Evolutionary conservation across 2,888 invertebrate genomes (phyloP).

Genomic region (Mamestra brassicae): DNA sequence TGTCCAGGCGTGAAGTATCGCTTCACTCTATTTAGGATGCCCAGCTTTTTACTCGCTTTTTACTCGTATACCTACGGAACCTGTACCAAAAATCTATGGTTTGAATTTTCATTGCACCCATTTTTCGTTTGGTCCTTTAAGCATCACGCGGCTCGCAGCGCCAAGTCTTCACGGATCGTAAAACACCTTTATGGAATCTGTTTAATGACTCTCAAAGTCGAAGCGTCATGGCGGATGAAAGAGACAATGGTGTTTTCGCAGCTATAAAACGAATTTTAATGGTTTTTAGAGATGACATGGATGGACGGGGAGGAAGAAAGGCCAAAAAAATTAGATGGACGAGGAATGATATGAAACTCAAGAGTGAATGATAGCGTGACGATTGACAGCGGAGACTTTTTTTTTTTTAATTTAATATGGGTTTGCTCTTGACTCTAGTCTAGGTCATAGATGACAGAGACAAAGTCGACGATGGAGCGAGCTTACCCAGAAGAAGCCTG

Average conservation of each 20-base stretch:
- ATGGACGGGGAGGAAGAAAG: not conserved
- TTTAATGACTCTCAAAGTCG: constrained; percentile 47
- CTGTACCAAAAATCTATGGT: not conserved
- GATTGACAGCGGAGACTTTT: no score
- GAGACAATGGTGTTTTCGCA: constrained; percentile 30
- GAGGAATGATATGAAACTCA: not conserved
- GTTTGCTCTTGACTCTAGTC: no score
- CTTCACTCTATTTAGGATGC: no score
- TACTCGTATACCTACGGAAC: no score
- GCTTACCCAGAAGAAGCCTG: no score
- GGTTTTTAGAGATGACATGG: not conserved
- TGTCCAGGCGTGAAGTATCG: no score
- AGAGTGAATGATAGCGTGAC: not conserved
- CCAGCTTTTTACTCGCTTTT: no score
- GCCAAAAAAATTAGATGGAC: not conserved
- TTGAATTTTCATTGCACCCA: constrained; percentile 17
- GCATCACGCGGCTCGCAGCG: constrained; percentile 7
- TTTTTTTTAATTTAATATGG: no score
- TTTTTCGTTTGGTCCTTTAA: constrained; percentile 11
- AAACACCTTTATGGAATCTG: constrained; percentile 44
- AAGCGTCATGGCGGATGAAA: constrained; percentile 39
- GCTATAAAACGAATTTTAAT: not conserved
- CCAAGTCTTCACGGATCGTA: constrained; percentile 49
- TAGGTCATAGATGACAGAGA: no score
- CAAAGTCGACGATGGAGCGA: no score